Base-by-base conservation (phyloP, 2,113 vertebrate genomes). In the Polyodon spathula region DNA sequence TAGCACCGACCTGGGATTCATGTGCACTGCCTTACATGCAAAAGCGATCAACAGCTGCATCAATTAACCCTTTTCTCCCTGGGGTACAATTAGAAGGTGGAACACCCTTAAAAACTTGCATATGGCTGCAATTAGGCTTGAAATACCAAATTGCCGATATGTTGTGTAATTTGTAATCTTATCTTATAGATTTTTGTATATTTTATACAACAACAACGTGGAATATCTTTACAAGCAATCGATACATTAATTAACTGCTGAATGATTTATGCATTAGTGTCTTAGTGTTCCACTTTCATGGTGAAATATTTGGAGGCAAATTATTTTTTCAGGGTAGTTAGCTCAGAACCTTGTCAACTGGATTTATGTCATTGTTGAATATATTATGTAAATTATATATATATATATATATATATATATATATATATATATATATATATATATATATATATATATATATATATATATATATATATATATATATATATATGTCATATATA, bases 41-140 rank as follows among this genome's bases (percentile, higher is more conserved):
- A 76, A 79, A 83, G 84, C 83, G 81, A 87, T 93, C 91, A 90
- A 89, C 93, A 92, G 90, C 90, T 89, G 89, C 86, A 88, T 91
- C 91, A 88, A 89, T 92, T 92, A 92, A 90, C 89, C 86, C 86
- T 71, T 65, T 75, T 61, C 71, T 88, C 89, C 84, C 89, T 39
- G 37, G 88, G 89, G 89, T 70, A 75, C 88, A 82, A 86, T 90
- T 88, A 89, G 84, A 74, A 78, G 73, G 79, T 83, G 68, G 86
- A 88, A 87, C 86, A 86, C 84, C 86, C 90, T 85, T 72, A 78
- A 86, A 86, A 86, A 89, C 27, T 86, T 84, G 86, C 83, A 76
- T 79, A 81, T 90, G 85, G 76, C 84, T 86, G 83, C 86, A 86
- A 86, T 89, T 86, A 86, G 78, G 71, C 74, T 81, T 82, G 86